phyloP scores from a whole-genome alignment of 2,797 vertebrate species.

The Thaleichthys pacificus region DNA sequence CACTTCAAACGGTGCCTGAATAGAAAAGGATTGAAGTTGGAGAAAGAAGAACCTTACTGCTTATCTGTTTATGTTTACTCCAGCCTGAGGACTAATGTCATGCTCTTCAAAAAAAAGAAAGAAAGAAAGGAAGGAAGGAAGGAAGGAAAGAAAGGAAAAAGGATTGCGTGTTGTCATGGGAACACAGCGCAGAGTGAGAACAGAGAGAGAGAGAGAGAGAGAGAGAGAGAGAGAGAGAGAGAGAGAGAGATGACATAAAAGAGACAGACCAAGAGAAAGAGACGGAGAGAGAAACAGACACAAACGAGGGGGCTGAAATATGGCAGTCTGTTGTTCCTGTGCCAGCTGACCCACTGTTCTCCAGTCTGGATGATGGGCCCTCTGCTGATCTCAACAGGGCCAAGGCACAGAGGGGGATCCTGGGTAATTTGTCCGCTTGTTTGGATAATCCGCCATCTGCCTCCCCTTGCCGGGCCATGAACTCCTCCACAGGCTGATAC shows the following conservation, averaged over 20 bases:
- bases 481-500: slow-evolving; percentile 32
- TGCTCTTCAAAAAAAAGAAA: not conserved
- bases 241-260: slow-evolving; percentile 16
- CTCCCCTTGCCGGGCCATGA: slow-evolving; percentile 42
- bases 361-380: slow-evolving; percentile 52
- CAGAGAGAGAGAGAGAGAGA: not conserved
- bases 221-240: slow-evolving; percentile 41
- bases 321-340: slow-evolving; percentile 13
- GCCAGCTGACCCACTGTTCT: slow-evolving; percentile 64
- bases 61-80: not conserved
- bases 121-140: not conserved
- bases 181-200: not conserved
- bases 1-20: slow-evolving; percentile 25
- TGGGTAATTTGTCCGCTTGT: slow-evolving; percentile 75
- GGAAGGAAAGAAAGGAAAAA: not conserved
- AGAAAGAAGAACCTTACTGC: slow-evolving; percentile 21
- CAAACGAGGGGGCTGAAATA: not conserved
- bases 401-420: slow-evolving; percentile 63
- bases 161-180: slow-evolving; percentile 12
- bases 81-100: slow-evolving; percentile 20
- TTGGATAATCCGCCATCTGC: slow-evolving; percentile 80
- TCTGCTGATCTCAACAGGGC: slow-evolving; percentile 50
- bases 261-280: not conserved
- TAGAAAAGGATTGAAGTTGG: slow-evolving; percentile 30
- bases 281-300: not conserved